Percentiles rank a stretch among this genome's conserved stretches.
These are phyloP conservation scores for Sarcoramphus papa DNA, from an alignment of 2,797 vertebrate species.

Conservation along the genomic window DNA sequence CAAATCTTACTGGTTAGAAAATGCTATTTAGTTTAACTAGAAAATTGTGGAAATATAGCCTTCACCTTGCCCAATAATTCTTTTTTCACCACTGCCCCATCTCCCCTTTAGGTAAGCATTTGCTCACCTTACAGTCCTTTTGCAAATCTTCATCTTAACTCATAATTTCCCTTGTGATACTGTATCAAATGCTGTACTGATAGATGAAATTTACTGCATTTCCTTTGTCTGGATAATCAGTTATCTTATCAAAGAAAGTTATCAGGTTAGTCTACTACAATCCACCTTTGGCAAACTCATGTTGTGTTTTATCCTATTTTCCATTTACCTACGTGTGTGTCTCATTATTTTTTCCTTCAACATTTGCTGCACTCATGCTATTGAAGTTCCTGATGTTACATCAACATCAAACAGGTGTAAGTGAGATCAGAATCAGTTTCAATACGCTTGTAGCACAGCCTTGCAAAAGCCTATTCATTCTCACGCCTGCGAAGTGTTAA, in stretches of 20 bases:
- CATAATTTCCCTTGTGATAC: conserved; percentile 11
- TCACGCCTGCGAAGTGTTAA: background rate
- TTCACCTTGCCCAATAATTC: background rate
- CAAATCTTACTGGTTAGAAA: background rate
- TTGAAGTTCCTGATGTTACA: background rate
- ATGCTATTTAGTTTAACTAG: background rate
- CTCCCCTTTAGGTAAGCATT: background rate
- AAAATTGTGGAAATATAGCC: background rate
- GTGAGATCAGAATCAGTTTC: conserved; percentile 49
- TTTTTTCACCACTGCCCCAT: background rate
- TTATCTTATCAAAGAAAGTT: conserved; percentile 30
- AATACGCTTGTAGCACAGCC: background rate
- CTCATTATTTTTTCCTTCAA: background rate
- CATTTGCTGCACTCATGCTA: background rate
- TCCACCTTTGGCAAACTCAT: background rate
- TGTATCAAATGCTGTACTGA: conserved; percentile 16
- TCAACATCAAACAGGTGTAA: conserved; percentile 33
- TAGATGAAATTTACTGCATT: background rate
- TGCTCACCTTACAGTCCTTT: background rate
- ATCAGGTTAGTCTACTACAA: background rate
- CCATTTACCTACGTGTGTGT: background rate
- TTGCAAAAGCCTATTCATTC: background rate
- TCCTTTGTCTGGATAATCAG: conserved; percentile 34
- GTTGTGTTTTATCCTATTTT: conserved; percentile 38
- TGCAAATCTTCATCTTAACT: background rate